Evolutionary conservation across 2,888 invertebrate genomes (phyloP).

Genomic region (Melanotus villosus): DNA sequence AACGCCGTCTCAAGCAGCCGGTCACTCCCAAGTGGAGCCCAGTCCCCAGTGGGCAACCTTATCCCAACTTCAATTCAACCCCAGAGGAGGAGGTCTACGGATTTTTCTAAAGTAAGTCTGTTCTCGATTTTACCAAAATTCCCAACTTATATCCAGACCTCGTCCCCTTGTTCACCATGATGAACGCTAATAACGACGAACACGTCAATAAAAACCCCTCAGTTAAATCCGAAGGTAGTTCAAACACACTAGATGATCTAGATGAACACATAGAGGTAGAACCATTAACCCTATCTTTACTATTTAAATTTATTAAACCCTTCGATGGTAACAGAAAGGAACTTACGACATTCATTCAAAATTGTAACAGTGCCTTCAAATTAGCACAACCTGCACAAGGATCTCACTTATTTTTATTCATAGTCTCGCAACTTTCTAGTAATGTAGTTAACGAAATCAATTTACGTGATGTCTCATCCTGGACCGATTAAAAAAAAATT

Average conservation of each 20-base stretch:
- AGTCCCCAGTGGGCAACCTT: no score
- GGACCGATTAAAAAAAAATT: slow-evolving; percentile 20
- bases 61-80: background rate
- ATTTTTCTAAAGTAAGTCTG: background rate
- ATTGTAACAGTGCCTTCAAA: background rate
- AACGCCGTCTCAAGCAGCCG: background rate
- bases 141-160: slow-evolving; percentile 1
- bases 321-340: background rate
- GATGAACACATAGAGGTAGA: background rate
- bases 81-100: background rate
- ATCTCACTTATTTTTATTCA: background rate
- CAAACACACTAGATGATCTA: background rate
- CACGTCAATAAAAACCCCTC: background rate
- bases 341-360: background rate
- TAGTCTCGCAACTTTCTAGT: background rate
- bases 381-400: background rate
- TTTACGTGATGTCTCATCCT: background rate
- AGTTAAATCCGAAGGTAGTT: background rate
- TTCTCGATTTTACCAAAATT: background rate
- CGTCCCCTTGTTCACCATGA: background rate
- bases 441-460: background rate
- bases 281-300: background rate
- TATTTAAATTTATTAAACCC: slow-evolving; percentile 12
- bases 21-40: background rate
- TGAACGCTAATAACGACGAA: background rate